Evolutionary conservation across 1,140 invertebrate species (phyloP), one percentile per base, ranked within the genome.

Genomic region (Copidosoma floridanum): DNA sequence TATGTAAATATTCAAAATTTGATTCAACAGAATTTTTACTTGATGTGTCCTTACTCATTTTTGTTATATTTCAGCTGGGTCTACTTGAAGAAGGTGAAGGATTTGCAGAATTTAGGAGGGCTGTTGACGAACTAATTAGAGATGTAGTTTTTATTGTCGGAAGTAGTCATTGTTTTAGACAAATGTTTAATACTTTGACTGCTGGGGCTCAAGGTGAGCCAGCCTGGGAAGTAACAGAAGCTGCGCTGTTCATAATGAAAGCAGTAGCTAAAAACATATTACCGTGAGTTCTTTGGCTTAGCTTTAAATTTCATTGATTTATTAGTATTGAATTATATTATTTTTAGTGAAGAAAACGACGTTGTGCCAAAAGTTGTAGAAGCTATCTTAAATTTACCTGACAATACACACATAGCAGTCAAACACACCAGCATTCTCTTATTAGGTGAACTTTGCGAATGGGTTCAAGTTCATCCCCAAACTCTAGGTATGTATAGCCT

Each of bases 101-200:
- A 16, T 83, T 88, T 44, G 83, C 90, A 72, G 94, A 97, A 65
- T 99, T 99, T 77, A 83, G 97, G 68, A 78, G 84, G 53, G 89
- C 94, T 72, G 95, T 96, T 0, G 90, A 89, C 7, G 96, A 98
- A 71, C 80, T 98, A 43, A 93, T 98, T 46, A 96, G 96, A 77
- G 97, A 99, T 80, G 92, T 98, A 24, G 91, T 97, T n/a, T 98
- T 98, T 76, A 94, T 99, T 58, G 91, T 98, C 54, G 94, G 95
- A 1, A 95, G 94, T 38, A 89, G 90, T 56, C 88, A 89, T 51
- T 93, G 94, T 75, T 97, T 99, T 77, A 84, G 90, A 67, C 92
- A 97, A 82, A 95, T 97, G 88, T 93, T 92, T 74, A 71, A 88
- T 0, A 85, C 84, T 24, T 80, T 93, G 7, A 78, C 72, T 2